Base-by-base conservation (phyloP, 1,140 invertebrate species). In the Heliconius nattereri region DNA sequence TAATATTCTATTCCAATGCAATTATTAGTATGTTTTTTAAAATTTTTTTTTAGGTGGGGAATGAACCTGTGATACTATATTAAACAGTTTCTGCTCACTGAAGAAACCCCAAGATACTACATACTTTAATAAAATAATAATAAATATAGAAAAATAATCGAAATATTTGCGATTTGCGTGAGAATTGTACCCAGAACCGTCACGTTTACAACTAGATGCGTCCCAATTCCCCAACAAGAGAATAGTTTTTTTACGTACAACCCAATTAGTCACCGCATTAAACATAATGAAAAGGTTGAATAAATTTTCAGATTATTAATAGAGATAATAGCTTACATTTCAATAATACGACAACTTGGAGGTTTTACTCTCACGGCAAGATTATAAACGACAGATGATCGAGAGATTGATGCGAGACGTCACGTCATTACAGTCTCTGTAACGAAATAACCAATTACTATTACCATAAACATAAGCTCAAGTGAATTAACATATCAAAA, bases 381-480 rank as follows among this genome's bases (percentile, higher is more conserved):
- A 72, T 79, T 73, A 78, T 54, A 72, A 77, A 81, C 86, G 88
- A 90, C 87, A 88, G 88, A 91, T 89, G 87, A 84, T 78, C 76
- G 73, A 73, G 81, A 86, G 90, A 92, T 90, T 85, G 87, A 90
- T 87, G 85, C 81, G 82, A 82, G 78, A 82, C 81, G 74, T 76
- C 80, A 82, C 81, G 73, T 76, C 80, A 78, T 74, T 79, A 83
- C 90, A 90, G 92, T 90, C 90, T 82, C 82, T 85, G 86, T 88
- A 86, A 81, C 85, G 88, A 94, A 92, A 94, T 94, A 94, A 93
- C 89, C 91, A 94, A 94, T 94, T 94, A 94, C 84, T 84, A 93
- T 94, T 94, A 92, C 81, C 92, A 94, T 94, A 94, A 94, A 91
- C 90, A 92, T 92, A 93, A 94, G 91, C 90, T 89, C 86, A 85